Conservation (phyloP, 2,797 vertebrate species). For the Delichon dasypus region DNA sequence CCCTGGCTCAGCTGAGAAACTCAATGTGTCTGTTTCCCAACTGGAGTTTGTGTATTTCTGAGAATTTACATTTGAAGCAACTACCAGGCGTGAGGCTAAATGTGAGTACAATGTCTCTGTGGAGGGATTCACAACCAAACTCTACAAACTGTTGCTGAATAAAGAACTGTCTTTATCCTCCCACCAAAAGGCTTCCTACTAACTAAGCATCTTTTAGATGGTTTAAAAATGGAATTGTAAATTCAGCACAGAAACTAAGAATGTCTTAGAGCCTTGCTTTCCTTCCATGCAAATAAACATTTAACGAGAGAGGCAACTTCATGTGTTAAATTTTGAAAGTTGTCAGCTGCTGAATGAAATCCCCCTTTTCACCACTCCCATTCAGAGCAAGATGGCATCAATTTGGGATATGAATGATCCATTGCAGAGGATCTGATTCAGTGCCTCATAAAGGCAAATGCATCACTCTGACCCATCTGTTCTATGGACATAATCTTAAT, state of each 20-base stretch:
- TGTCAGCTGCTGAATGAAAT: conserved; percentile 40
- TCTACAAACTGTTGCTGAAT: conserved; percentile 33
- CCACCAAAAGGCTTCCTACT: conserved; percentile 52
- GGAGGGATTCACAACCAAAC: conserved; percentile 12
- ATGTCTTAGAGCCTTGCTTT: not conserved
- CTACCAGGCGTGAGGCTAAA: not conserved
- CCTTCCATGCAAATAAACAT: conserved; percentile 12
- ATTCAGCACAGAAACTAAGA: conserved; percentile 45
- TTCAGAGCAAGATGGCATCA: not conserved
- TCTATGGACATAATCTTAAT: conserved; percentile 58
- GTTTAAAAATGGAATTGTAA: conserved; percentile 52
- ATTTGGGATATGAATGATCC: not conserved
- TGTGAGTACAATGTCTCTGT: not conserved
- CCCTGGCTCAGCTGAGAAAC: not conserved
- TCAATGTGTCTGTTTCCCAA: not conserved
- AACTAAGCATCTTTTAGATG: conserved; percentile 28
- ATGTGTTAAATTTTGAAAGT: conserved; percentile 14
- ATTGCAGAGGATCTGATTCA: not conserved
- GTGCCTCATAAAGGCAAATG: conserved; percentile 29
- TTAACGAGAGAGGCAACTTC: conserved; percentile 2
- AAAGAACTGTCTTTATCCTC: conserved; percentile 15
- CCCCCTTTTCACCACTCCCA: not conserved
- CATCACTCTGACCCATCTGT: conserved; percentile 60
- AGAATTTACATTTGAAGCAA: not conserved
- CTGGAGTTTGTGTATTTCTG: not conserved